Evolutionary conservation across 1,140 invertebrate genomes (phyloP).

Genomic region (Eupristina koningsbergeri): DNA sequence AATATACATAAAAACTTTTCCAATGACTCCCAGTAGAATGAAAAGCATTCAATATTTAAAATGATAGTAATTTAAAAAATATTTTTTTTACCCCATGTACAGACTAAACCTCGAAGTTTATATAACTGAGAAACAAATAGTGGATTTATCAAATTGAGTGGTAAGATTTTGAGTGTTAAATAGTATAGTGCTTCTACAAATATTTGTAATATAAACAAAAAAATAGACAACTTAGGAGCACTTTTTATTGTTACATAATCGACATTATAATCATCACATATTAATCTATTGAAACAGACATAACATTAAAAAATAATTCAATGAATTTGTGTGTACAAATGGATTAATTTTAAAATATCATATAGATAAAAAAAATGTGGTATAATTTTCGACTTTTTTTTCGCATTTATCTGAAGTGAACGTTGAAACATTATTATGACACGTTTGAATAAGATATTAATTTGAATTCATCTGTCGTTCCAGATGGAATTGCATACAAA

Average conservation of each 20-base stretch:
- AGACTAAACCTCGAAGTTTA: background rate
- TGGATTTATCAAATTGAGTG: background rate
- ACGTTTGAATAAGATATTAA: background rate
- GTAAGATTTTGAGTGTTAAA: background rate
- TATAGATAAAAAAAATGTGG: background rate
- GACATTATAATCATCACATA: background rate
- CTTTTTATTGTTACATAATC: background rate
- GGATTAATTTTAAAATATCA: background rate
- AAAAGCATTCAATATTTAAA: background rate
- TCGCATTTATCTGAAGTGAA: background rate
- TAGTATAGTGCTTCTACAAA: background rate
- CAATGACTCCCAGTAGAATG: too few relatives aligned
- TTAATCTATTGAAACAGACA: background rate
- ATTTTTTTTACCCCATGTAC: background rate
- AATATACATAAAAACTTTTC: too few relatives aligned
- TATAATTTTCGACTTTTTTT: background rate
- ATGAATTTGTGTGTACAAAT: background rate
- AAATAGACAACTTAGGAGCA: background rate
- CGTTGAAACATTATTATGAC: too few relatives aligned
- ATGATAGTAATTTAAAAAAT: background rate
- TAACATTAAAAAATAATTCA: background rate
- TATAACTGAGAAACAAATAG: background rate
- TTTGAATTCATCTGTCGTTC: conserved; percentile 41
- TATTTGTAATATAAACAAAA: conserved; percentile 15
- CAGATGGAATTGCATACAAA: conserved; percentile 69